phyloP scores from a whole-genome alignment of 2,113 vertebrate species.

The Alectura lathami region DNA sequence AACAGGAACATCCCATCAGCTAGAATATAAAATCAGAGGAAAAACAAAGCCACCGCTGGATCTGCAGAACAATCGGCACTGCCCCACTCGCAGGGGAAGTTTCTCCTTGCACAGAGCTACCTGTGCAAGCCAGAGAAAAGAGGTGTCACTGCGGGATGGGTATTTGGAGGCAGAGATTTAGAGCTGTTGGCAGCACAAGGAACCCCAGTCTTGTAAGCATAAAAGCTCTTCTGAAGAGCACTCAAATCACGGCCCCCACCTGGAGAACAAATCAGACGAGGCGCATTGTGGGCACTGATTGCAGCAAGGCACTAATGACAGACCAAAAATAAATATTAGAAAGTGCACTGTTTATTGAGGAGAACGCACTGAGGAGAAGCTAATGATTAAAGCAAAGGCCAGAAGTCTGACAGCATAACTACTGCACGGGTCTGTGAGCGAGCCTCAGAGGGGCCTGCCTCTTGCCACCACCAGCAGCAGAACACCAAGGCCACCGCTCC shows the following conservation, averaged over 20 bases:
- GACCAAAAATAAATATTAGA: background rate
- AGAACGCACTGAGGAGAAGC: background rate
- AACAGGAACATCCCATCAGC: background rate
- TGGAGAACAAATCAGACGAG: background rate
- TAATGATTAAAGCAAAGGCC: background rate
- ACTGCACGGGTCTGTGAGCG: accelerated
- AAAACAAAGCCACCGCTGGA: background rate
- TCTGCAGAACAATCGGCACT: background rate
- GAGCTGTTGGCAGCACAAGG: background rate
- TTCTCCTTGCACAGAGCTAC: background rate
- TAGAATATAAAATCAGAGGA: background rate
- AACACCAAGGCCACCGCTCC: background rate
- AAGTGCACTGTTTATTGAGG: background rate
- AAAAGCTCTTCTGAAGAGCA: background rate
- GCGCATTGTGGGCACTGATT: background rate
- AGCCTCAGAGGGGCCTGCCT: background rate
- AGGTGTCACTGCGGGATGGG: background rate
- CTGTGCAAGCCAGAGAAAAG: background rate
- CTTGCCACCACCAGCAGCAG: background rate
- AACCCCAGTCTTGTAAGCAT: background rate
- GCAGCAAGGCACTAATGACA: background rate
- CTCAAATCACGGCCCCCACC: background rate
- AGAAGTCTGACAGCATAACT: background rate
- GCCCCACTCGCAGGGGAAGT: background rate
- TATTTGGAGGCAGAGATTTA: background rate